These are phyloP conservation scores for Brevimyrus niger DNA, from an alignment of 2,113 vertebrate genomes.

Conservation along the genomic window DNA sequence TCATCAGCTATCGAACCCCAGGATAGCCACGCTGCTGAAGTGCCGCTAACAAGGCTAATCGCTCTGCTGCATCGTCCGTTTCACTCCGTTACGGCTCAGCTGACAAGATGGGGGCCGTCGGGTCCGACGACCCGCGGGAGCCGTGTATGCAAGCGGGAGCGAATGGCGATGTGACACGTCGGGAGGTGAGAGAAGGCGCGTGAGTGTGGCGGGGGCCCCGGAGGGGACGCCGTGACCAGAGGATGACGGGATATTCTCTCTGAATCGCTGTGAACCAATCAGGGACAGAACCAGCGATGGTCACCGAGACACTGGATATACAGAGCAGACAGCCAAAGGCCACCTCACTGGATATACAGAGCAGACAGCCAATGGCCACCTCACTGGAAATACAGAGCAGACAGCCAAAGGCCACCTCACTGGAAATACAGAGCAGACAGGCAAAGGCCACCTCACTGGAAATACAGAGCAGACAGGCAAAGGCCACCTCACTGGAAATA, in stretches of 20 bases:
- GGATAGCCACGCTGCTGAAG: neutral
- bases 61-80: constrained; percentile 53
- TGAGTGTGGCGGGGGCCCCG: neutral
- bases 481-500: too few relatives aligned
- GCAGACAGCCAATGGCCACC: too few relatives aligned
- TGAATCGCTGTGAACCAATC: neutral
- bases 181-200: neutral
- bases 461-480: too few relatives aligned
- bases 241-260: neutral
- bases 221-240: neutral
- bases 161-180: neutral
- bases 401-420: too few relatives aligned
- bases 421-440: too few relatives aligned
- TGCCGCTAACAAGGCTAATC: constrained; percentile 37
- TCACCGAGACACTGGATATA: constrained; percentile 58
- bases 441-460: too few relatives aligned
- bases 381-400: too few relatives aligned
- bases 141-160: constrained; percentile 42
- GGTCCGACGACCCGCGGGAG: constrained; percentile 48
- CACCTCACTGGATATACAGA: too few relatives aligned
- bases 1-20: neutral
- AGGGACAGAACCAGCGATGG: constrained; percentile 37
- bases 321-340: constrained; percentile 92
- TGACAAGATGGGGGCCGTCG: constrained; percentile 57
- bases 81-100: constrained; percentile 69